A percentile compares a stretch with the other conserved stretches of the same genome.
These are phyloP conservation scores for Cabera pusaria DNA, from an alignment of 2,888 invertebrate species.

Conservation along the genomic window DNA sequence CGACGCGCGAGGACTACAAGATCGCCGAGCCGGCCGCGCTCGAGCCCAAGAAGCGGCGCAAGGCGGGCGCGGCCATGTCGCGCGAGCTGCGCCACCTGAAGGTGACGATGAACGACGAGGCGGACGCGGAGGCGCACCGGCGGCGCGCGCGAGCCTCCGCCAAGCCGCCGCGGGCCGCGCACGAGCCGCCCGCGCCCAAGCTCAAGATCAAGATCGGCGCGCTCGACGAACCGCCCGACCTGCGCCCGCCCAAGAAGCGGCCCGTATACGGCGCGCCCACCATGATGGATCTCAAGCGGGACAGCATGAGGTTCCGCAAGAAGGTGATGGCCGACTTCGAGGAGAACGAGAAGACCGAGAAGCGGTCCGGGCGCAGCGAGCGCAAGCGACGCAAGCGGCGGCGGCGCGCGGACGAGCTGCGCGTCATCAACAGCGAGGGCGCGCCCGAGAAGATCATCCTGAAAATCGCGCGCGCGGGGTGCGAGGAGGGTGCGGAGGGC, in stretches of 20 bases:
- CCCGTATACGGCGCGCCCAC: conserved; percentile 84
- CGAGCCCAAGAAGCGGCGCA: conserved; percentile 86
- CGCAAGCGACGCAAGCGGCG: conserved; percentile 80
- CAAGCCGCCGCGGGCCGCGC: conserved; percentile 57
- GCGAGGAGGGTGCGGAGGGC: conserved; percentile 49
- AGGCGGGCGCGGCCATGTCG: conserved; percentile 75
- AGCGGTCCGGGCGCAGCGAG: conserved; percentile 64
- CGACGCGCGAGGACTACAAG: conserved; percentile 93
- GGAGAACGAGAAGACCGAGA: conserved; percentile 84
- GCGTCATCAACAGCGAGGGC: conserved; percentile 75
- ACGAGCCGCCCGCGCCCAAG: conserved; percentile 83
- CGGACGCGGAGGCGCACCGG: conserved; percentile 74
- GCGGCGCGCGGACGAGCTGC: conserved; percentile 80
- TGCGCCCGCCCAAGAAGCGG: conserved; percentile 92
- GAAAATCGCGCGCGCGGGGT: conserved; percentile 85
- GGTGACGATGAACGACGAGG: conserved; percentile 81
- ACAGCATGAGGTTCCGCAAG: conserved; percentile 94
- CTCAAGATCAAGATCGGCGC: conserved; percentile 90
- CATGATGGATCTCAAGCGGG: conserved; percentile 91
- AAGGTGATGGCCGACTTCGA: conserved; percentile 93
- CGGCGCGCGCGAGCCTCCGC: conserved; percentile 56
- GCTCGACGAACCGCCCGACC: conserved; percentile 74
- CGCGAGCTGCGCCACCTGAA: conserved; percentile 87
- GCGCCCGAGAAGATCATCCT: conserved; percentile 89
- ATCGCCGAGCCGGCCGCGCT: conserved; percentile 84